Evolutionary conservation across 92 coral and sea anemone species (phyloP), one percentile per base, ranked within the genome.

Genomic region (Epizoanthus illoricatus): DNA sequence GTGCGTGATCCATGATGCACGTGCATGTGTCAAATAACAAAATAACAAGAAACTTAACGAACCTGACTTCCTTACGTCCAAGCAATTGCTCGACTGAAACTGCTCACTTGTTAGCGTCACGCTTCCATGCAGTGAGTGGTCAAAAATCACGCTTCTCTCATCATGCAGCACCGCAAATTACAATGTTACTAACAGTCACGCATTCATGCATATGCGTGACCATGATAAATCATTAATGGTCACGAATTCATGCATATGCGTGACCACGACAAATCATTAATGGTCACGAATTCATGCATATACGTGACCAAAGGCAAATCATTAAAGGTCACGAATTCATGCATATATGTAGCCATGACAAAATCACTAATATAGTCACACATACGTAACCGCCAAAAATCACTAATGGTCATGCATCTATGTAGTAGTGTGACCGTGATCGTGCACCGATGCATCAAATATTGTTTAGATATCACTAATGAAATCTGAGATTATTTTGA

Each of bases 151-250:
- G 16, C 15, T 5, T 66, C 23, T 59, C 42, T 59, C 68, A 21
- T 5, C 80, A 75, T 59, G 80, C 80, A 78, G 82, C 65, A 63
- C 63, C 71, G 82, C 82, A 78, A 76, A 58, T 62, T 78, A 78
- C 56, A 52, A 33, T 42, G 24, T 21, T 13, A 78, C 13, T 18
- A n/a, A 19, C 20, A 16, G 56, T 52, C 56, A 52, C 56, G 56
- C 16, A 52, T 52, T 52, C 56, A 9, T 52, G 56, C 56, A 11
- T 52, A 52, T 52, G 9, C 56, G 56, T 52, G 56, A 52, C 56
- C 56, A 52, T 1, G 56, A 13, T 3, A 9, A 52, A 52, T 2
- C 10, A 9, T 52, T 52, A 52, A 52, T 52, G 56, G 56, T 52
- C 56, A 78, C 82, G 17, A 70, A 78, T 78, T 40, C 82, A 61